phyloP scores from a whole-genome alignment of 2,888 invertebrate genomes.

The Lagria hirta region DNA sequence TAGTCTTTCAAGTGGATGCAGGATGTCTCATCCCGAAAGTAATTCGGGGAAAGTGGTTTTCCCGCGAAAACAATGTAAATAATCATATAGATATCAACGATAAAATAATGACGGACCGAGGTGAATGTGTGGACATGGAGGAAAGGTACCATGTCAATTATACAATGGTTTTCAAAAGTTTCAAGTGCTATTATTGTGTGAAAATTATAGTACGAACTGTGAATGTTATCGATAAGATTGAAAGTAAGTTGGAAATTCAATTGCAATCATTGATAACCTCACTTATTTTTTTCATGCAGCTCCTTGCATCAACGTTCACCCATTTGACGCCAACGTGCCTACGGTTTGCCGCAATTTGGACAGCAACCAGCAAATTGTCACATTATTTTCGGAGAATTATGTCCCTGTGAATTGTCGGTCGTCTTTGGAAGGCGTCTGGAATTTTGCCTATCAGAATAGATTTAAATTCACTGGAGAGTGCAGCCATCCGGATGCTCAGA shows the following conservation, averaged over 20 bases:
- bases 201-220: conserved; percentile 82
- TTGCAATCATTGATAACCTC: too few species aligned
- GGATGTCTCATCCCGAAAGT: conserved; percentile 74
- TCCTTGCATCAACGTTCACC: conserved; percentile 72
- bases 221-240: conserved; percentile 86
- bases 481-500: conserved; percentile 82
- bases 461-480: conserved; percentile 92
- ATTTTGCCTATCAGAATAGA: conserved; percentile 79
- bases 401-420: conserved; percentile 89
- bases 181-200: conserved; percentile 81
- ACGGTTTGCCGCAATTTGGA: conserved; percentile 75
- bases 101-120: conserved; percentile 73
- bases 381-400: conserved; percentile 87
- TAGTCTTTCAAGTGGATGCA: conserved; percentile 8
- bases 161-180: conserved; percentile 74
- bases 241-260: conserved; percentile 72
- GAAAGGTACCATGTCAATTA: conserved; percentile 80
- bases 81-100: conserved; percentile 82
- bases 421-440: conserved; percentile 94
- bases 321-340: conserved; percentile 69
- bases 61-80: conserved; percentile 83
- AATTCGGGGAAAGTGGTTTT: conserved; percentile 87
- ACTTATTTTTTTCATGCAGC: conserved; percentile 57
- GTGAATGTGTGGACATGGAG: conserved; percentile 70
- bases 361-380: conserved; percentile 77